A percentile compares a stretch with the other conserved stretches of the same genome.
Conservation (phyloP, 2,797 vertebrate genomes). For the Melanotaenia parkinsoni region DNA sequence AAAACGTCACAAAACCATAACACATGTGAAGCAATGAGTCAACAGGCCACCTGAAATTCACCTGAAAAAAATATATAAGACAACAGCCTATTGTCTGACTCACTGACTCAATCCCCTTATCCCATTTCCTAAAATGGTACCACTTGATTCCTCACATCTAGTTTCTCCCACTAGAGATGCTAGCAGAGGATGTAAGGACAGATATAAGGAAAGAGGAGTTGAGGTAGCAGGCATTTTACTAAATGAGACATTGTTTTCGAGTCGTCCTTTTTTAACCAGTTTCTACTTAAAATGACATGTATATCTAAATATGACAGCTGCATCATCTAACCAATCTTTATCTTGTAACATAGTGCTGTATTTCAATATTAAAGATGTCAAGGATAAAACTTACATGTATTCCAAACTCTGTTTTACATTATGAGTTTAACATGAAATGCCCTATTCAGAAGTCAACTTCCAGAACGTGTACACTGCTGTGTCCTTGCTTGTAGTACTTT, state of each 20-base stretch:
- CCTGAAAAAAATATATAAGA: constrained; percentile 22
- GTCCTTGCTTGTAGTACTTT: neutral
- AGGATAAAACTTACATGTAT: neutral
- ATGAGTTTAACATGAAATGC: neutral
- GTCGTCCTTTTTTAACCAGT: neutral
- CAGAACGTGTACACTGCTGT: neutral
- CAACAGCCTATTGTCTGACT: constrained; percentile 40
- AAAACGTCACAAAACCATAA: constrained; percentile 42
- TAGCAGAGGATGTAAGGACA: neutral
- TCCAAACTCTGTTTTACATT: neutral
- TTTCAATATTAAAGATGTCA: neutral
- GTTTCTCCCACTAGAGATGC: neutral
- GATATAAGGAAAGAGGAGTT: neutral
- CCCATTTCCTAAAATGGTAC: constrained; percentile 4
- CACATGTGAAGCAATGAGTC: constrained; percentile 46
- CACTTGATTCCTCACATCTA: neutral
- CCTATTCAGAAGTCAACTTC: neutral
- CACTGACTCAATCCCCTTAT: constrained; percentile 16
- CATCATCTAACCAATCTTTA: neutral
- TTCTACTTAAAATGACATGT: neutral
- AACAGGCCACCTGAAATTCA: constrained; percentile 52
- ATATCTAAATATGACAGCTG: neutral
- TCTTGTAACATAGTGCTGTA: neutral
- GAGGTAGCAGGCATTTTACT: neutral
- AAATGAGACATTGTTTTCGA: neutral